Base-by-base conservation (phyloP, 2,113 vertebrate species). In the Eulemur macaco region DNA sequence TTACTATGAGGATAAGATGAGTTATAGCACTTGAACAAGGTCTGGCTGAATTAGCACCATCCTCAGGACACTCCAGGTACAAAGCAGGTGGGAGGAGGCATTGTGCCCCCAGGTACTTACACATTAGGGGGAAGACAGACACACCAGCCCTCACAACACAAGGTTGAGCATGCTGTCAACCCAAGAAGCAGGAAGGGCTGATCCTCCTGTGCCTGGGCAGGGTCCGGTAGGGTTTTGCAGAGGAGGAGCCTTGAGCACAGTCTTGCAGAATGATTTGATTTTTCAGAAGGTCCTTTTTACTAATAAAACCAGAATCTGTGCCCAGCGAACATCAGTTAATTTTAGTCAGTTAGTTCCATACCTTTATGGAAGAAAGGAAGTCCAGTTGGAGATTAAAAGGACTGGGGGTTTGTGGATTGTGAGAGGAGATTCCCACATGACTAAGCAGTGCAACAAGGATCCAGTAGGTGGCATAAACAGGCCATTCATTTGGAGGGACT, bases 401-500 rank as follows among this genome's bases (percentile, higher is more conserved):
- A n/a, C 76, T n/a, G 42, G 18, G 50, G n/a, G 10, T 80, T 73
- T 92, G 20, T 87, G 69, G 42, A 25, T 50, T 68, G 12, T 58
- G 42, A 21, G 25, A 87, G 54, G 17, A 54, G 52, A 54, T 54
- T 54, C 52, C 52, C 52, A 54, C 17, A 18, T 54, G 52, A 54
- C 52, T 52, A 25, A 91, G 82, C 85, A 91, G 42, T 98, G 89
- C 97, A 89, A 8, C 39, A 81, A 92, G 84, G 87, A 93, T 96
- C 98, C 98, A 98, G 98, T 82, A 98, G 98, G 97, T 98, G 98
- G 97, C 98, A 91, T 71, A 96, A 97, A 97, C 64, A 96, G 95
- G 78, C 98, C 31, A 0, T 56, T 56, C 6, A 18, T 63, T 77
- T 93, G n/a, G 23, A 89, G 52, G n/a, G 31, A 23, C n/a, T 54